Evolutionary conservation across 2,113 vertebrate species (phyloP), one percentile per base, ranked within the genome.

Genomic region (Saguinus imperator): DNA sequence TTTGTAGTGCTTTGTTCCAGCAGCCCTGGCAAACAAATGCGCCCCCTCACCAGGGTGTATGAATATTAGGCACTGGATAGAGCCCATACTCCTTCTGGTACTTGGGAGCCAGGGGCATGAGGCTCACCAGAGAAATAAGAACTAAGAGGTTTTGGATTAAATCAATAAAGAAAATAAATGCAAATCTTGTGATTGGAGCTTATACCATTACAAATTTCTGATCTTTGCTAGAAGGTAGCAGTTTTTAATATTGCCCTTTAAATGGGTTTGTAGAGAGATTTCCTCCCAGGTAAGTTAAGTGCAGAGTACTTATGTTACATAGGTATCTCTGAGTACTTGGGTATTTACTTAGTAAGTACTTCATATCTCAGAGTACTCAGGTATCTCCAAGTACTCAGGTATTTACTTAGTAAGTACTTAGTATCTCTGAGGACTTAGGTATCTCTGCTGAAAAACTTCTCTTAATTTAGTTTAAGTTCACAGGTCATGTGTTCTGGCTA

Each of bases 41-140:
- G 52, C 10, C 5, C 7, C 4, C 20, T n/a, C 16, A 25, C 18
- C 32, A 87, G 6, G 11, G 13, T 5, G 0, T 13, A 1, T 21
- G 50, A 4, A 21, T 6, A 11, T 64, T 40, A 45, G 57, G 23
- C 6, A 8, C 43, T 18, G 20, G 12, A 50, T 57, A 18, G 9
- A 72, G 16, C 8, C 45, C 8, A 20, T 7, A 66, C 5, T 86
- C 43, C 48, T 37, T 14, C n/a, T 2, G n/a, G 4, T 55, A 12
- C 45, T 61, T 80, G 76, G 52, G 11, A 77, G 55, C 3, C 35
- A 17, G 37, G 2, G 32, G 37, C 21, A 77, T 20, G 58, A n/a
- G 21, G 1, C 32, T 79, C 20, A 50, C 20, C 20, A 52, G 21
- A 84, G 64, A 77, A 93, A 64, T 55, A 52, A 64, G 43, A 91